Conservation (phyloP, 2,797 vertebrate genomes). For the Picus viridis region DNA sequence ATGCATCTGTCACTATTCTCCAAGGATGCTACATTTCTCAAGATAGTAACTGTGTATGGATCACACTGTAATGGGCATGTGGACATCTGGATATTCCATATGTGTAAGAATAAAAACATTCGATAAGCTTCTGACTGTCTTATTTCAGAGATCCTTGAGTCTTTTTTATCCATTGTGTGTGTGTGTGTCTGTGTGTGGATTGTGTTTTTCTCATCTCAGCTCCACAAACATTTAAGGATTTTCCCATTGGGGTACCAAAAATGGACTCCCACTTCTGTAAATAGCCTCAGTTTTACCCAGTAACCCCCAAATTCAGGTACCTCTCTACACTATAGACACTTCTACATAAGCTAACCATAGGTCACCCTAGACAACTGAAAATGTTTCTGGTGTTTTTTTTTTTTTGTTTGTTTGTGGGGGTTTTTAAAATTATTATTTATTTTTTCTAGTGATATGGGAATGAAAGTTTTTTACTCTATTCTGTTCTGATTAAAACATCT, state of each 20-base stretch:
- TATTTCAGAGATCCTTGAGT: not conserved
- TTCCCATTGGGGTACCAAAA: no score
- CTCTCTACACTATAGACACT: not conserved
- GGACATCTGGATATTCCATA: not conserved
- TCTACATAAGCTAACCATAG: not conserved
- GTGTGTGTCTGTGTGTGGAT: no score
- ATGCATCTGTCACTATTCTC: not conserved
- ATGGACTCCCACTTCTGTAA: no score
- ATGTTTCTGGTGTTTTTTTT: accelerated
- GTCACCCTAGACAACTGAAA: not conserved
- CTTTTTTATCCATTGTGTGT: no score
- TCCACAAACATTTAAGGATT: not conserved
- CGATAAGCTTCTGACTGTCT: not conserved
- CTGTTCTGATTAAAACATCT: not conserved
- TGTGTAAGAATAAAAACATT: not conserved
- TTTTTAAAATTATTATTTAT: no score
- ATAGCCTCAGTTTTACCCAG: not conserved
- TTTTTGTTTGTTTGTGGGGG: not conserved
- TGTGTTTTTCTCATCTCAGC: not conserved
- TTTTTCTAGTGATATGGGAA: not conserved
- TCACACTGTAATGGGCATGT: accelerated
- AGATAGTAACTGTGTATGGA: not conserved
- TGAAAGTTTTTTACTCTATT: not conserved
- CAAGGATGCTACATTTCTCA: not conserved
- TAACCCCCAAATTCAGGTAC: not conserved